Evolutionary conservation across 2,797 vertebrate species (phyloP).

Genomic region (Parotocinclus haroldoi): DNA sequence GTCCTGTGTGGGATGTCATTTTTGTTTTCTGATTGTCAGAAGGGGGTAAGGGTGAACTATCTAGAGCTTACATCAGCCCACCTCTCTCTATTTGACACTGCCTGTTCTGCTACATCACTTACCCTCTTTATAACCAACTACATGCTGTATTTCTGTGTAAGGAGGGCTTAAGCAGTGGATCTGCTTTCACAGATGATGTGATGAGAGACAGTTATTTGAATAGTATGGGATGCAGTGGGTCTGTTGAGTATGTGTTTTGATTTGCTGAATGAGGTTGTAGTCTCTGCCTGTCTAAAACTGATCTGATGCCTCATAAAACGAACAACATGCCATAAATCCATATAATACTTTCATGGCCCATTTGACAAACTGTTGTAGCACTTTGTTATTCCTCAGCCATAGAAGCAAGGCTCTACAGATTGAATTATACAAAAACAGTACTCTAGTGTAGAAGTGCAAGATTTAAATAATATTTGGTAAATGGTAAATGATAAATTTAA

Average conservation of each 20-base stretch:
- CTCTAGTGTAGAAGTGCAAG: background rate
- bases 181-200: conserved; percentile 1
- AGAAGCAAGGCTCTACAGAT: background rate
- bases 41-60: conserved; percentile 13
- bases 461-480: background rate
- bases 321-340: conserved; percentile 43
- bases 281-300: background rate
- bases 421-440: background rate
- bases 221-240: background rate
- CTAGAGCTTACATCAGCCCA: conserved; percentile 3
- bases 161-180: background rate
- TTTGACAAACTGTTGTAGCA: background rate
- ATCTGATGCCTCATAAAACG: conserved; percentile 31
- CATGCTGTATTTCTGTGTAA: background rate
- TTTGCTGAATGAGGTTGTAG: conserved; percentile 2
- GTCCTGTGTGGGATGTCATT: background rate
- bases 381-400: background rate
- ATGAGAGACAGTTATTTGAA: conserved; percentile 7
- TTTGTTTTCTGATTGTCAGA: conserved; percentile 27
- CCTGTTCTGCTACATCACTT: conserved; percentile 12
- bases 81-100: conserved; percentile 17
- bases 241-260: background rate
- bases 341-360: conserved; percentile 33
- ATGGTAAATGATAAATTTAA: too few relatives aligned
- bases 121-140: background rate